Evolutionary conservation across 2,113 vertebrate genomes (phyloP), one percentile per base, ranked within the genome.

Genomic region (Plectropomus leopardus): DNA sequence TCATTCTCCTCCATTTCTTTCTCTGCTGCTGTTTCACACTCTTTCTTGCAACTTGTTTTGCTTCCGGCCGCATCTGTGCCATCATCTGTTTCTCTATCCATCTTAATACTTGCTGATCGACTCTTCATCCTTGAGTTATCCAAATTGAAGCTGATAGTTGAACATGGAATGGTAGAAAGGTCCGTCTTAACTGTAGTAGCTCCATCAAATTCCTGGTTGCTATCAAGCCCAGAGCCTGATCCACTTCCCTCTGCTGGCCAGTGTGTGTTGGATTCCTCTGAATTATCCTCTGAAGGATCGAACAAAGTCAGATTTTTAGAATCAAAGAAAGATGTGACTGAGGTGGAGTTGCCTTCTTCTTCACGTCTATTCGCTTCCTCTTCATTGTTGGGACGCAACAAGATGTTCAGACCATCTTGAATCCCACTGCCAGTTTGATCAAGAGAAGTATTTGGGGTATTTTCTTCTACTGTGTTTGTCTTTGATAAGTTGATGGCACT

Each of bases 151-250:
- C 32, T 15, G 26, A 23, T 1, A 40, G 28, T 2, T 63, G 50
- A 34, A 26, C 36, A 28, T 24, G 21, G 21, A 54, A 68, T 34
- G 44, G 53, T 3, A 19, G 54, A 67, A 36, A 64, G 51, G 24
- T 74, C 28, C 7, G 36, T 57, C 5, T 42, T 48, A 4, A 60
- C 19, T 15, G 40, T 42, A 2, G 15, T 30, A 36, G 90, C 92
- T 32, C 76, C 72, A 74, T 71, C 82, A 42, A 78, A 91, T 80
- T 94, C 91, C 55, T 94, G 77, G 78, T 93, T 92, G 86, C 94
- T 82, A 89, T 94, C 89, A 78, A 94, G 87, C 51, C 87, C 91
- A 45, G 95, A 96, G 8, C 95, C 93, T 71, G 96, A 96, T 65
- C 95, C 96, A 78, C 94, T 96, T 85, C 83, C 88, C 82, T 95